phyloP scores from a whole-genome alignment of 2,797 vertebrate species.

The Dicrostonyx torquatus region DNA sequence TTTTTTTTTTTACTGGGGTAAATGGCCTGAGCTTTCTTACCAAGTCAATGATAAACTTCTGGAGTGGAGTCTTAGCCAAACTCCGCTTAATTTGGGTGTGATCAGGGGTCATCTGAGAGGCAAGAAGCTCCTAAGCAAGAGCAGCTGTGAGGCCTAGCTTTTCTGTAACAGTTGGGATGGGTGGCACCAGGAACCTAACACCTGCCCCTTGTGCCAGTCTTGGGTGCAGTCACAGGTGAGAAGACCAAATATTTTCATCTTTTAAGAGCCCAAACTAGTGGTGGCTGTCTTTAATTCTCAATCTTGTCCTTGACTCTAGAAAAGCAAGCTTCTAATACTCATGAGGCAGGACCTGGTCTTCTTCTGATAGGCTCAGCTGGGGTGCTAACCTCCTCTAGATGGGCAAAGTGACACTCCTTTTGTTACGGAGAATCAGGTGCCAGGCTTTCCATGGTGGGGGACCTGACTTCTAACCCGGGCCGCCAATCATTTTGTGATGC shows the following conservation, averaged over 20 bases:
- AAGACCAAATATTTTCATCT: background rate
- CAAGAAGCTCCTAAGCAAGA: background rate
- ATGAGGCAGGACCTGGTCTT: background rate
- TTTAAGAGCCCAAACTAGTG: background rate
- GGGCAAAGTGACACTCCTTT: background rate
- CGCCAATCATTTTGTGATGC: background rate
- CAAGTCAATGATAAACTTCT: slow-evolving; percentile 81
- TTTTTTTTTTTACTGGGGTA: slow-evolving; percentile 58
- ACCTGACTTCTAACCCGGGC: background rate
- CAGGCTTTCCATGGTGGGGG: background rate
- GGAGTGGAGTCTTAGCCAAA: slow-evolving; percentile 44
- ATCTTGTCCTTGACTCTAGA: background rate
- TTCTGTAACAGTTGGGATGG: background rate
- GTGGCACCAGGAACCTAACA: background rate
- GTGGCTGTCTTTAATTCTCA: background rate
- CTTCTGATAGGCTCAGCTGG: background rate
- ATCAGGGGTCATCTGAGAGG: background rate
- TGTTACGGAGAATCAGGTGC: background rate
- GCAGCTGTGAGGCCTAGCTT: background rate
- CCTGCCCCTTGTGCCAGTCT: background rate
- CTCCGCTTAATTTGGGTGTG: background rate
- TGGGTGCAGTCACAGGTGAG: background rate
- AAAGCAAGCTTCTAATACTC: background rate
- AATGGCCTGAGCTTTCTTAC: slow-evolving; percentile 70
- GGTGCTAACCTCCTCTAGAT: background rate